Conservation (phyloP, 2,888 invertebrate genomes). For the Drepanosiphum platanoidis region DNA sequence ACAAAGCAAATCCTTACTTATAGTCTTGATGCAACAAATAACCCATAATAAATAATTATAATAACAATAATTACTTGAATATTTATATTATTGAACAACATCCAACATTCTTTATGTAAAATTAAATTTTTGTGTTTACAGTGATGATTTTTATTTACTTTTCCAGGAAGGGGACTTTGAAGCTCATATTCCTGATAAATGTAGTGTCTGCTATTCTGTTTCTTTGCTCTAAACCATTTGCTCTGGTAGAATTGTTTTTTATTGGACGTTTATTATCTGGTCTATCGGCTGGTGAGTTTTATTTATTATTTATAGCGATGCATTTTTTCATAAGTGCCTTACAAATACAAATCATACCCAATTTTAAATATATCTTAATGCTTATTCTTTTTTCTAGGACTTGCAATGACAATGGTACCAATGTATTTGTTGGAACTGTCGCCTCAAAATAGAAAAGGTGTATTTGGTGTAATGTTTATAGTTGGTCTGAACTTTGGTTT, state of each 20-base stretch:
- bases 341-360: not conserved
- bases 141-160: constrained; percentile 35
- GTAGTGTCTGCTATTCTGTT: constrained; percentile 78
- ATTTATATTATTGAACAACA: not conserved
- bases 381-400: constrained; percentile 71
- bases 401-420: constrained; percentile 86
- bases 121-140: not conserved
- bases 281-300: constrained; percentile 73
- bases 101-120: not conserved
- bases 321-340: too few relatives aligned
- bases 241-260: constrained; percentile 83
- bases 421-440: constrained; percentile 92
- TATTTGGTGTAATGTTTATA: constrained; percentile 85
- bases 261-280: constrained; percentile 82
- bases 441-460: constrained; percentile 81
- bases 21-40: too few relatives aligned
- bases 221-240: constrained; percentile 73
- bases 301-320: not conserved
- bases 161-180: constrained; percentile 77
- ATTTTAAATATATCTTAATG: constrained; percentile 54
- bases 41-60: too few relatives aligned
- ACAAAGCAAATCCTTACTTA: too few relatives aligned
- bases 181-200: constrained; percentile 76
- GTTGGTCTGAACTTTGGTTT: constrained; percentile 83
- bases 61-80: not conserved